phyloP scores from a whole-genome alignment of 2,888 invertebrate genomes.

The Idaea dimidiata region DNA sequence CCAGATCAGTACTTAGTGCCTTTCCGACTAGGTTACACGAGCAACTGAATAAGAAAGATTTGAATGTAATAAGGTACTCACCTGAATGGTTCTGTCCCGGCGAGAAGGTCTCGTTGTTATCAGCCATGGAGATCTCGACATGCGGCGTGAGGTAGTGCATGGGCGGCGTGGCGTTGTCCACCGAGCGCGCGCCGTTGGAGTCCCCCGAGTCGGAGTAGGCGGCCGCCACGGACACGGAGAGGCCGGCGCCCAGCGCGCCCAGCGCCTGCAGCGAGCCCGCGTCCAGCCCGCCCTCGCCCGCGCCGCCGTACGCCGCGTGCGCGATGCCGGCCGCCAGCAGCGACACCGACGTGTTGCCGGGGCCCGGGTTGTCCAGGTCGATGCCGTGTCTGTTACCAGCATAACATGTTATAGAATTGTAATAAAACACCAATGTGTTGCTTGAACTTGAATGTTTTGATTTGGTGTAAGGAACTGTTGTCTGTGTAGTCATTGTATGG shows the following conservation, averaged over 20 bases:
- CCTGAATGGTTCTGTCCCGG: constrained; percentile 76
- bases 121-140: constrained; percentile 94
- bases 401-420: too few species aligned
- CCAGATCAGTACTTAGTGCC: too few species aligned
- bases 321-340: constrained; percentile 85
- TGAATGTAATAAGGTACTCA: constrained; percentile 25
- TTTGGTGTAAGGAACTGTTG: too few species aligned
- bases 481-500: too few species aligned
- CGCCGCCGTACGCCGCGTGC: constrained; percentile 80
- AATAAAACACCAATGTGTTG: too few species aligned
- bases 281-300: constrained; percentile 77
- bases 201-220: constrained; percentile 92
- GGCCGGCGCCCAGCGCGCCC: constrained; percentile 81
- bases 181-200: constrained; percentile 88
- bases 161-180: constrained; percentile 93
- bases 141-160: constrained; percentile 96
- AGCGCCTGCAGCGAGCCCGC: constrained; percentile 75
- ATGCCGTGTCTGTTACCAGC: constrained; percentile 95
- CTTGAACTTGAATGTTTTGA: too few species aligned
- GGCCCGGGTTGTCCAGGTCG: constrained; percentile 93
- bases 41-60: too few species aligned
- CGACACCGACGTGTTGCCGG: constrained; percentile 88
- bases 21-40: too few species aligned
- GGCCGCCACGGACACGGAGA: constrained; percentile 85
- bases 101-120: constrained; percentile 86